phyloP scores from a whole-genome alignment of 2,888 invertebrate genomes.

The Sturmia bella region DNA sequence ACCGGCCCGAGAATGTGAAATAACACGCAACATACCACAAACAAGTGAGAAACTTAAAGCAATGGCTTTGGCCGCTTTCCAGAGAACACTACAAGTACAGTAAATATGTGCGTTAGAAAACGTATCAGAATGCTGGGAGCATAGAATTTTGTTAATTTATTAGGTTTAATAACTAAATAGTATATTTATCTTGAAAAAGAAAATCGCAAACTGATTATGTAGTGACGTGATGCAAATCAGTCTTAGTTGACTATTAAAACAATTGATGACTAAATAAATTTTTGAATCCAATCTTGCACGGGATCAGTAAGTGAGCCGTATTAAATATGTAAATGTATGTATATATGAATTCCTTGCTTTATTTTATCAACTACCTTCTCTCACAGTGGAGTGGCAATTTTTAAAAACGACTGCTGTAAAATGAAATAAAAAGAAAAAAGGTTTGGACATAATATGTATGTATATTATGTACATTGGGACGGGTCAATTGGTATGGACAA shows the following conservation, averaged over 20 bases:
- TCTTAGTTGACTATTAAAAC: too few relatives aligned
- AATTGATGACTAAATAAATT: too few relatives aligned
- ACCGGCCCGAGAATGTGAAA: constrained; percentile 85
- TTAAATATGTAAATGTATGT: too few relatives aligned
- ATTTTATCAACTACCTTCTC: too few relatives aligned
- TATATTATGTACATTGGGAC: too few relatives aligned
- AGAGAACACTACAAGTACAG: constrained; percentile 78
- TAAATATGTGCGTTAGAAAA: constrained; percentile 57
- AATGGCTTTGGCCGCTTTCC: constrained; percentile 79
- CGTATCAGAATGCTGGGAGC: constrained; percentile 7
- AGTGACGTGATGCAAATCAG: neutral
- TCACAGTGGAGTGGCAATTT: too few relatives aligned
- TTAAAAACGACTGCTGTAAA: neutral
- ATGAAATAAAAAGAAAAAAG: constrained; percentile 25
- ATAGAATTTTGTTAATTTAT: constrained; percentile 37
- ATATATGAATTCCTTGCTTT: too few relatives aligned
- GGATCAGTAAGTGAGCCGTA: too few relatives aligned
- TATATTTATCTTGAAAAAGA: constrained; percentile 29
- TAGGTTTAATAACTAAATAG: constrained; percentile 33
- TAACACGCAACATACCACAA: constrained; percentile 75
- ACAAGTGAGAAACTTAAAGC: constrained; percentile 78
- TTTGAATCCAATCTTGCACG: too few relatives aligned
- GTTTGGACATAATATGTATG: too few relatives aligned
- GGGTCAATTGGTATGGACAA: too few relatives aligned
- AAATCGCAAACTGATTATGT: neutral